These are phyloP conservation scores for Nephrotoma guestfalica DNA, from an alignment of 2,888 invertebrate species.

Conservation along the genomic window DNA sequence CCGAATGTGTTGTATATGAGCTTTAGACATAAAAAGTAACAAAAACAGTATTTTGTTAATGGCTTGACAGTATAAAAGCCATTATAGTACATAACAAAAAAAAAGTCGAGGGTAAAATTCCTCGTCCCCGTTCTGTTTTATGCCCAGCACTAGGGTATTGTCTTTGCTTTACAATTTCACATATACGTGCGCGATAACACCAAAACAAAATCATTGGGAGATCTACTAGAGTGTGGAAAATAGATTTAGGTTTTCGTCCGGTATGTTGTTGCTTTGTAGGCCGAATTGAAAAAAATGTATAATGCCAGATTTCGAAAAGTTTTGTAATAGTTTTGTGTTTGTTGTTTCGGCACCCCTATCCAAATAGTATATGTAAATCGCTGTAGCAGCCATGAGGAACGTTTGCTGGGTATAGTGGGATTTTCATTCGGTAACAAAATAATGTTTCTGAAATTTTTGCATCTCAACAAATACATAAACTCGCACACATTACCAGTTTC, in stretches of 20 bases:
- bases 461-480: background rate
- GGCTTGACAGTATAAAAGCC: too few species aligned
- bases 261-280: background rate
- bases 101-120: too few species aligned
- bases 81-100: too few species aligned
- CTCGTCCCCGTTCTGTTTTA: too few species aligned
- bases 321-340: background rate
- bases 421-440: background rate
- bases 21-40: background rate
- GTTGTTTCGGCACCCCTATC: background rate
- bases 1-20: background rate
- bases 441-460: background rate
- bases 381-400: background rate
- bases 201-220: too few species aligned
- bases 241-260: too few species aligned
- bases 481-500: background rate
- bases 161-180: too few species aligned
- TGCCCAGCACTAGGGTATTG: too few species aligned
- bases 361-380: too few species aligned
- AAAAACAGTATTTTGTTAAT: background rate
- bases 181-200: too few species aligned
- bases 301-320: background rate
- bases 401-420: background rate
- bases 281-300: background rate
- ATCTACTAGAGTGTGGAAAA: too few species aligned